Percentiles rank a stretch among this genome's conserved stretches.
These are phyloP conservation scores for Ditylenchus dipsaci DNA, from an alignment of 1,140 invertebrate genomes.

Conservation along the genomic window DNA sequence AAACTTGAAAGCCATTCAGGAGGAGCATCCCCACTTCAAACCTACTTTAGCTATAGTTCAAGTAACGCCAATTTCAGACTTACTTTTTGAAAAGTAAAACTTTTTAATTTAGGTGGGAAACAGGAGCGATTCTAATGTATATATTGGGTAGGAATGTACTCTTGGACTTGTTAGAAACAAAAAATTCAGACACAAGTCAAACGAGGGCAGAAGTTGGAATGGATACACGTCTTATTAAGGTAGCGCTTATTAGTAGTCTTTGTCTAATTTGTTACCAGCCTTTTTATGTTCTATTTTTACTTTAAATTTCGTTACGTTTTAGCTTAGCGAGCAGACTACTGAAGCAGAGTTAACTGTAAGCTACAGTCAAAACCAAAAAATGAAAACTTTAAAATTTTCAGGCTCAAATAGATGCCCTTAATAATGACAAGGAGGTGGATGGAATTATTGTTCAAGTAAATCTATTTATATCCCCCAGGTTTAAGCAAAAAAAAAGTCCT, in stretches of 20 bases:
- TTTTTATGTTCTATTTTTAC: too few species aligned
- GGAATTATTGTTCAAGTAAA: constrained; percentile 55
- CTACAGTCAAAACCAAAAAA: not conserved
- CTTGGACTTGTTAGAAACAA: constrained; percentile 67
- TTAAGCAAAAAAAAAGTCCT: not conserved
- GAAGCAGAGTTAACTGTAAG: constrained; percentile 67
- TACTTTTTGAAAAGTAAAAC: constrained; percentile 3
- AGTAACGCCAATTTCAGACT: too few species aligned
- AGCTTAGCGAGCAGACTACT: constrained; percentile 73
- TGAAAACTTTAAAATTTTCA: constrained; percentile 12
- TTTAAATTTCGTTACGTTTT: too few species aligned
- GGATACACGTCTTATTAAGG: constrained; percentile 71
- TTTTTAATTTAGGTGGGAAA: constrained; percentile 70
- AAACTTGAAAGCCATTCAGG: constrained; percentile 32
- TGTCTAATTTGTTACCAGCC: too few species aligned
- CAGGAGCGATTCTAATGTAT: constrained; percentile 96
- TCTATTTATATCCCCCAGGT: not conserved
- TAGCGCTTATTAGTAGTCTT: too few species aligned
- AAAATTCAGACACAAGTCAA: too few species aligned
- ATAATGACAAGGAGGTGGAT: constrained; percentile 48
- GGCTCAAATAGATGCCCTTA: constrained; percentile 46
- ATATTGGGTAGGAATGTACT: constrained; percentile 68
- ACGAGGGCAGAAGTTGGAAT: constrained; percentile 87
- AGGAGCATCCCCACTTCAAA: constrained; percentile 43
- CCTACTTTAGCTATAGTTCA: constrained; percentile 53